These are phyloP conservation scores for Tigriopus japonicus DNA, from an alignment of 1,140 invertebrate species.

Conservation along the genomic window DNA sequence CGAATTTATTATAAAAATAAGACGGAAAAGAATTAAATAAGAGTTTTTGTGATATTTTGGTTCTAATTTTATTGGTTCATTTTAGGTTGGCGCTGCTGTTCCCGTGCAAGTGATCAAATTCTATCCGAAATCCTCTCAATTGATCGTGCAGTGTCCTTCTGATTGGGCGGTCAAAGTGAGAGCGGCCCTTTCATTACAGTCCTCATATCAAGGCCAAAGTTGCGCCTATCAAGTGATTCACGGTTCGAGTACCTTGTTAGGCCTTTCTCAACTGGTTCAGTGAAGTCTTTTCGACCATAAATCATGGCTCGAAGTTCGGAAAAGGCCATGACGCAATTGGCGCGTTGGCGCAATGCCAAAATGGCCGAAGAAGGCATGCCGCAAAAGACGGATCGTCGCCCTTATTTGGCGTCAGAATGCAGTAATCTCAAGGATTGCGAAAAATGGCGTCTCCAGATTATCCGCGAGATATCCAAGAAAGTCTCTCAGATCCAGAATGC, in stretches of 20 bases:
- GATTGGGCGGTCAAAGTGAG: not conserved
- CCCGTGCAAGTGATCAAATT: not conserved
- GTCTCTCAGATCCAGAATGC: conserved; percentile 99
- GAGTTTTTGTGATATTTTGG: no score
- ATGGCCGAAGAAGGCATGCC: conserved; percentile 64
- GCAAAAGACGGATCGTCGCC: conserved; percentile 35
- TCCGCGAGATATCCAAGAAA: conserved; percentile 91
- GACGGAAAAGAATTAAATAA: no score
- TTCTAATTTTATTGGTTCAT: no score
- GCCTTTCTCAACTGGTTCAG: not conserved
- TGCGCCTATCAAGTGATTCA: not conserved
- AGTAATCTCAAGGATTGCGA: conserved; percentile 70
- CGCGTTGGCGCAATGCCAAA: conserved; percentile 69
- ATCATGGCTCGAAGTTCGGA: conserved; percentile 34
- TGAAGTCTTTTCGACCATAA: not conserved
- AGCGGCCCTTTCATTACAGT: not conserved
- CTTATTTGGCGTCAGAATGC: conserved; percentile 83
- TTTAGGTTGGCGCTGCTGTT: not conserved
- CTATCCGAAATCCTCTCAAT: not conserved
- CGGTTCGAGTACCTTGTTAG: not conserved
- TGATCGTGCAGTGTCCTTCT: not conserved
- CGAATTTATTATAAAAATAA: no score
- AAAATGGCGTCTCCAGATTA: conserved; percentile 88
- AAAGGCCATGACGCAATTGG: conserved; percentile 33
- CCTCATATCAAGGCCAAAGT: not conserved